A percentile compares a stretch with the other conserved stretches of the same genome.
Evolutionary conservation across 2,888 invertebrate species (phyloP).

Genomic region (Sesia bembeciformis): DNA sequence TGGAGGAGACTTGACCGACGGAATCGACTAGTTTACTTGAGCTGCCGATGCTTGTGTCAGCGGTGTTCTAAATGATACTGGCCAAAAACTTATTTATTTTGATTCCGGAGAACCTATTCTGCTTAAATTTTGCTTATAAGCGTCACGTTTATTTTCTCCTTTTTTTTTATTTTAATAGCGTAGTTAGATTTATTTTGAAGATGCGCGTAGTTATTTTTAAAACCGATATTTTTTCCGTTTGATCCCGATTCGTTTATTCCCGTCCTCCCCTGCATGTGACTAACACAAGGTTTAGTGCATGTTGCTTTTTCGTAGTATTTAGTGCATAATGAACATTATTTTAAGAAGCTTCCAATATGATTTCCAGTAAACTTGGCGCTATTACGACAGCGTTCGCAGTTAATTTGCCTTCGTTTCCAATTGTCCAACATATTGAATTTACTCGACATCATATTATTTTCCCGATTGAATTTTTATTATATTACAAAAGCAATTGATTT

Average conservation of each 20-base stretch:
- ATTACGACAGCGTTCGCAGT: constrained; percentile 12
- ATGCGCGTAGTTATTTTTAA: constrained; percentile 65
- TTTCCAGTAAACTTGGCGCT: constrained; percentile 40
- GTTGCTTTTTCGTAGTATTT: constrained; percentile 51
- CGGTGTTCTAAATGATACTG: constrained; percentile 66
- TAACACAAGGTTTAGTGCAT: constrained; percentile 64
- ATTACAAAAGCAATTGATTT: not conserved
- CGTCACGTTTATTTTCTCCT: constrained; percentile 60
- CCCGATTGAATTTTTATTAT: constrained; percentile 3
- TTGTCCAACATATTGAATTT: constrained; percentile 12
- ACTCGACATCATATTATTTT: constrained; percentile 23
- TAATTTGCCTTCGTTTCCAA: constrained; percentile 1
- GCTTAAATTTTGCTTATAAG: constrained; percentile 71
- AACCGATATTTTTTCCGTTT: constrained; percentile 72
- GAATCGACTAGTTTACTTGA: constrained; percentile 9
- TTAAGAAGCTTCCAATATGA: constrained; percentile 56
- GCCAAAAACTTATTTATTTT: constrained; percentile 72
- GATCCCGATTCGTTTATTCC: constrained; percentile 47
- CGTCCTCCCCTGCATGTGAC: constrained; percentile 50
- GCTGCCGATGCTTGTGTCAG: constrained; percentile 51
- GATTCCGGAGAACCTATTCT: constrained; percentile 74
- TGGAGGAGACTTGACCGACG: not conserved
- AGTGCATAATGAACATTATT: constrained; percentile 40
- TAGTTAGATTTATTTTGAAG: constrained; percentile 63
- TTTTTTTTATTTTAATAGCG: constrained; percentile 43